Evolutionary conservation across 2,797 vertebrate genomes (phyloP), one percentile per base, ranked within the genome.

Genomic region (Phylloscopus collybita): DNA sequence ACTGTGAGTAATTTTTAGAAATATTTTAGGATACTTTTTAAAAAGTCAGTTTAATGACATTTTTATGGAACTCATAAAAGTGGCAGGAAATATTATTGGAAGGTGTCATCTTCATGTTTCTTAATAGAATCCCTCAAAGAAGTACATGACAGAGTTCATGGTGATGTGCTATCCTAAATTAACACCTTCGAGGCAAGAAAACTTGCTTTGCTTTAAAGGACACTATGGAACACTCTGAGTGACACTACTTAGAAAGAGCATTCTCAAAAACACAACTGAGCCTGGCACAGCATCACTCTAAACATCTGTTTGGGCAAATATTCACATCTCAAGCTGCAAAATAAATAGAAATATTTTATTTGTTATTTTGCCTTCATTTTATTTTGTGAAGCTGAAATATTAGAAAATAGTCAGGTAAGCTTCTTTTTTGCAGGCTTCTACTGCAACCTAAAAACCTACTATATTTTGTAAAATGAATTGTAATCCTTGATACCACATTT

Each of bases 351-450:
- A 74, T 80, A 7, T 78, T 91, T 64, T 90, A 67, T 79, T 94
- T 20, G 27, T 29, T 59, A 26, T 86, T 97, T 95, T 94, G 34
- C 65, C 62, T 84, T 92, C 36, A 45, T 67, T 96, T 88, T 83
- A 70, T 80, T 90, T 71, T 81, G 74, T 92, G 81, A 96, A 90
- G 34, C 44, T 80, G 65, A 84, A 93, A 66, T 86, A 36, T 60
- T 69, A 70, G 38, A 51, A 67, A 8, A 45, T 22, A 76, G 22
- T 71, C 42, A 83, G 49, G 38, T 72, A 59, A 93, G 8, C n/a
- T 70, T 75, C 56, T 78, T 22, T 65, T 86, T 67, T 73, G 25
- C 11, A 10, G 53, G 9, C 60, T 71, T 91, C 49, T 64, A 79
- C 78, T 78, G n/a, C 76, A 94, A 51, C 49, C n/a, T 56, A 75